phyloP scores from a whole-genome alignment of 1,140 invertebrate genomes.

The Trachymyrmex cornetzi region DNA sequence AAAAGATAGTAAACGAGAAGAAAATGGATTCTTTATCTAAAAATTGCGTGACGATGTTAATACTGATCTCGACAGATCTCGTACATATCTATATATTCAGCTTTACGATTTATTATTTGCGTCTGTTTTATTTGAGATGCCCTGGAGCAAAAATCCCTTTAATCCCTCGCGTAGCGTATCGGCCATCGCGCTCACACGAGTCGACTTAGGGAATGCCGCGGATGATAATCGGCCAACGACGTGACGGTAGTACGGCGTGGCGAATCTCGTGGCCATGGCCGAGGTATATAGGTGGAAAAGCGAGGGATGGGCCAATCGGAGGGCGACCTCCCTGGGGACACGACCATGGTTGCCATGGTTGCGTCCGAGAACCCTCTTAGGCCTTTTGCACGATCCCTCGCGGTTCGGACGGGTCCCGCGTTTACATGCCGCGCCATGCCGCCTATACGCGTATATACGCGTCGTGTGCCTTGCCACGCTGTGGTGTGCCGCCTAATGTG shows the following conservation, averaged over 20 bases:
- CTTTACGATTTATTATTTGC: constrained; percentile 18
- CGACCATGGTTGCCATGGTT: constrained; percentile 85
- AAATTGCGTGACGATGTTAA: neutral
- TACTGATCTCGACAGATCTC: neutral
- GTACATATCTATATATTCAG: neutral
- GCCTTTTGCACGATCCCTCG: constrained; percentile 83
- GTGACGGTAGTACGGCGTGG: constrained; percentile 66
- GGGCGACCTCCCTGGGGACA: constrained; percentile 85
- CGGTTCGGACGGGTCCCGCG: constrained; percentile 62
- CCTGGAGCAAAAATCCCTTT: constrained; percentile 23
- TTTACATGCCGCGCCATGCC: constrained; percentile 74
- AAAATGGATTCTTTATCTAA: neutral
- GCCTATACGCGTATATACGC: neutral
- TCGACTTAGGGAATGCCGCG: constrained; percentile 61
- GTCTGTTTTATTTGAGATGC: neutral
- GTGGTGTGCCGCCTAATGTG: constrained; percentile 48
- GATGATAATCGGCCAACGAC: constrained; percentile 74
- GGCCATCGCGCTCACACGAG: constrained; percentile 66
- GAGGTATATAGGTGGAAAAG: constrained; percentile 84
- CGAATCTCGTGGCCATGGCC: constrained; percentile 70
- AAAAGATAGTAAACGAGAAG: neutral
- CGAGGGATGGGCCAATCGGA: constrained; percentile 86
- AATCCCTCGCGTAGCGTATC: constrained; percentile 43
- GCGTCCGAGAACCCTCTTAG: constrained; percentile 85
- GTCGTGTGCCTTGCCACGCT: constrained; percentile 37